Evolutionary conservation across 2,113 vertebrate species (phyloP).

Genomic region (Campylomormyrus tamandua): DNA sequence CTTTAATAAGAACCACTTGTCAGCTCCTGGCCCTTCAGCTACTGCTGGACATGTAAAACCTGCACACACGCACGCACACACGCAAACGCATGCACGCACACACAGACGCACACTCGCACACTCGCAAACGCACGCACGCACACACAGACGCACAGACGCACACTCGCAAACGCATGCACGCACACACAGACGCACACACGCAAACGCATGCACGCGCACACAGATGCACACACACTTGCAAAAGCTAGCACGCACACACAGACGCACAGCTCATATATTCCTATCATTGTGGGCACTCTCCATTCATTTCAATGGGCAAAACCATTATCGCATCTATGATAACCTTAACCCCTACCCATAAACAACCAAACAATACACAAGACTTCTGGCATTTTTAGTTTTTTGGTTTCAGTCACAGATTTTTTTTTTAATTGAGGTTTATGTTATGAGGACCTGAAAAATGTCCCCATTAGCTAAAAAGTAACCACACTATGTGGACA

Average conservation of each 20-base stretch:
- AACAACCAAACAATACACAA: neutral
- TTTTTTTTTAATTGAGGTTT: neutral
- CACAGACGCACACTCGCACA: neutral
- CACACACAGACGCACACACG: no score
- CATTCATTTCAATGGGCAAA: neutral
- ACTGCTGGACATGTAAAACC: neutral
- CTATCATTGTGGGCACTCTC: neutral
- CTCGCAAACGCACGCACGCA: neutral
- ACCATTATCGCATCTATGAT: neutral
- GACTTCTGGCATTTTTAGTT: neutral
- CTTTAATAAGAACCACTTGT: neutral
- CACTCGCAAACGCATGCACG: no score
- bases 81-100: neutral
- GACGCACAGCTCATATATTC: neutral
- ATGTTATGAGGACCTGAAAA: neutral
- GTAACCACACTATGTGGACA: neutral
- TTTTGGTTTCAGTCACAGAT: neutral
- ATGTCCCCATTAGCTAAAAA: neutral
- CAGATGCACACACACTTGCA: fast-evolving
- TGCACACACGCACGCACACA: neutral
- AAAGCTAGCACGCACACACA: neutral
- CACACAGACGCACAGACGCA: neutral
- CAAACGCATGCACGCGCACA: no score
- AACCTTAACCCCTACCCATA: neutral
- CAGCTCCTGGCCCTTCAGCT: neutral